phyloP scores from a whole-genome alignment of 2,888 invertebrate species.

The Mimas tiliae region DNA sequence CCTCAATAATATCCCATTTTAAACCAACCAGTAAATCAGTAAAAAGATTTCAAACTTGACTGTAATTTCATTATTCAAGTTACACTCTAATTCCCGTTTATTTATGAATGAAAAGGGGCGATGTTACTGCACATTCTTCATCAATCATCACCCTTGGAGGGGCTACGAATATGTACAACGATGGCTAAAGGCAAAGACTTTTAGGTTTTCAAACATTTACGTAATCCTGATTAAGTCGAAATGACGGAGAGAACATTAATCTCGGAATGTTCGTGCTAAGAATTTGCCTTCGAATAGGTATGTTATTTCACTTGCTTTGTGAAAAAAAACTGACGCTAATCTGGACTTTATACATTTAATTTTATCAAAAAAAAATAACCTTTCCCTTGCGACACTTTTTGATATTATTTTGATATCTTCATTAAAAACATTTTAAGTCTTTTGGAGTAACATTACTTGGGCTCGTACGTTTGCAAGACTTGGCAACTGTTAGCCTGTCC shows the following conservation, averaged over 20 bases:
- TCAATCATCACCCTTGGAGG: slow-evolving; percentile 76
- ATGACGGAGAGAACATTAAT: slow-evolving; percentile 51
- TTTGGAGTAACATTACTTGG: too few species aligned
- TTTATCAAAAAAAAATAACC: too few species aligned
- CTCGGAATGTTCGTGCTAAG: slow-evolving; percentile 33
- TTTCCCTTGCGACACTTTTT: too few species aligned
- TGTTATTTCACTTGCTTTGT: not conserved
- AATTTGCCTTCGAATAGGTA: slow-evolving; percentile 25
- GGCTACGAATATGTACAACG: slow-evolving; percentile 74
- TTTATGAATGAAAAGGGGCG: slow-evolving; percentile 65
- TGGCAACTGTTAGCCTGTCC: too few species aligned
- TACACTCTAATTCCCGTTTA: slow-evolving; percentile 50
- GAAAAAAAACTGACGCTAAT: not conserved
- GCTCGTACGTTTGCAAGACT: too few species aligned
- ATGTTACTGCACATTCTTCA: slow-evolving; percentile 60
- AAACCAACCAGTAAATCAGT: slow-evolving; percentile 13
- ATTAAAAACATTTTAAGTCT: too few species aligned
- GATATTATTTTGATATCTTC: too few species aligned
- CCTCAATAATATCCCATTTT: not conserved
- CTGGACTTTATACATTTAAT: not conserved
- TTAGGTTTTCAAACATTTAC: slow-evolving; percentile 53
- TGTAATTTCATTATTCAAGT: slow-evolving; percentile 32
- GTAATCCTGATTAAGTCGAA: slow-evolving; percentile 62
- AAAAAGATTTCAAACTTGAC: slow-evolving; percentile 26
- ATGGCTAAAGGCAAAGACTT: slow-evolving; percentile 66